Percentiles rank a stretch among this genome's conserved stretches.
Evolutionary conservation across 2,888 invertebrate species (phyloP).

Genomic region (Hyalella azteca): DNA sequence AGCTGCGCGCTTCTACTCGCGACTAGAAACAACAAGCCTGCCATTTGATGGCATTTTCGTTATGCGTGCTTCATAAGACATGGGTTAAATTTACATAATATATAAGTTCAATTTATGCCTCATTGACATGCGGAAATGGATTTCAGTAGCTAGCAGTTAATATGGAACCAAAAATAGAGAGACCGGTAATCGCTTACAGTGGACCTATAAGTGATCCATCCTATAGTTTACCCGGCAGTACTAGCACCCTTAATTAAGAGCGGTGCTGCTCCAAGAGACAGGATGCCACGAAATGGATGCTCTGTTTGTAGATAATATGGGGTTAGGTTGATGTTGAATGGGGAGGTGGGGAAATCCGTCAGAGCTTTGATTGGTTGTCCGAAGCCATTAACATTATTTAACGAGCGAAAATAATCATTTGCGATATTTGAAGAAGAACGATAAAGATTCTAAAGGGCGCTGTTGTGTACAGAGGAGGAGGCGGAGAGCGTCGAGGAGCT

Average conservation of each 20-base stretch:
- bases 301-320: not conserved
- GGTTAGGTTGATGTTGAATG: not conserved
- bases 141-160: too few species aligned
- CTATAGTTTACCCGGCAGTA: too few species aligned
- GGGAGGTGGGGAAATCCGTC: not conserved
- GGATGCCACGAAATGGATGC: not conserved
- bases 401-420: not conserved
- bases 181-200: too few species aligned
- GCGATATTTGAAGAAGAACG: not conserved
- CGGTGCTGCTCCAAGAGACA: too few species aligned
- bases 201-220: too few species aligned
- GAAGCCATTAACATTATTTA: not conserved
- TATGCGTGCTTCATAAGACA: not conserved
- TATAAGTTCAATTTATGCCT: too few species aligned
- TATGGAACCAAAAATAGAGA: too few species aligned
- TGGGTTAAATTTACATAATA: too few species aligned
- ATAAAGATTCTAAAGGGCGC: not conserved
- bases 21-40: not conserved
- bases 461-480: constrained; percentile 42
- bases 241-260: too few species aligned
- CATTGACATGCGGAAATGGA: too few species aligned
- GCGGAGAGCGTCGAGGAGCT: constrained; percentile 57
- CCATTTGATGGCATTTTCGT: not conserved
- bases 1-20: not conserved
- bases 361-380: too few species aligned